A percentile compares a stretch with the other conserved stretches of the same genome.
These are phyloP conservation scores for Drosophila longiperda DNA, from an alignment of 2,888 invertebrate genomes.

Conservation along the genomic window DNA sequence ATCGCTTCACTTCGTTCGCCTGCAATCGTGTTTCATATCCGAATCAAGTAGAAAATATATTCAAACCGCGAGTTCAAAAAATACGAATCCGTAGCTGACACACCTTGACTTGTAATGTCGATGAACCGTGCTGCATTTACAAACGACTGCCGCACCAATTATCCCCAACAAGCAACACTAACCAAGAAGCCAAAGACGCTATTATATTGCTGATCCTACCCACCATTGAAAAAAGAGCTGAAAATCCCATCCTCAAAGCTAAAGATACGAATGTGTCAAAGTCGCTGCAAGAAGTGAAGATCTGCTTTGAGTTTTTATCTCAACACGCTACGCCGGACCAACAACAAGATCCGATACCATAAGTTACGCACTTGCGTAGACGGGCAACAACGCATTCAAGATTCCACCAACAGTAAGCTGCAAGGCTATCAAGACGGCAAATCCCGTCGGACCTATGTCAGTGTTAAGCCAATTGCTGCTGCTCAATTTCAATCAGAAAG, in stretches of 20 bases:
- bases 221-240: not conserved
- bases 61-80: constrained; percentile 12
- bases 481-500: constrained; percentile 82
- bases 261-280: constrained; percentile 57
- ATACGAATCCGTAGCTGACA: constrained; percentile 26
- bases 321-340: constrained; percentile 23
- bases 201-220: constrained; percentile 16
- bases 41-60: constrained; percentile 34
- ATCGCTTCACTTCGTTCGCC: constrained; percentile 4
- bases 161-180: constrained; percentile 33
- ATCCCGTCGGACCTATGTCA: constrained; percentile 84
- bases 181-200: constrained; percentile 28
- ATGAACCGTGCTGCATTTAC: constrained; percentile 74
- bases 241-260: not conserved
- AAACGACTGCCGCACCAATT: constrained; percentile 65
- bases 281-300: constrained; percentile 18
- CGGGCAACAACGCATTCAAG: constrained; percentile 67
- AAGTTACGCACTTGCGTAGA: constrained; percentile 24
- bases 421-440: constrained; percentile 83
- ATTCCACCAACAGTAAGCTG: constrained; percentile 80
- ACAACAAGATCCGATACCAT: constrained; percentile 4
- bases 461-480: constrained; percentile 83
- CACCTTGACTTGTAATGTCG: constrained; percentile 76
- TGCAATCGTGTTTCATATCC: constrained; percentile 30
- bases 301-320: not conserved